Base-by-base conservation (phyloP, 2,888 invertebrate species). In the Tenthredo mesomela region DNA sequence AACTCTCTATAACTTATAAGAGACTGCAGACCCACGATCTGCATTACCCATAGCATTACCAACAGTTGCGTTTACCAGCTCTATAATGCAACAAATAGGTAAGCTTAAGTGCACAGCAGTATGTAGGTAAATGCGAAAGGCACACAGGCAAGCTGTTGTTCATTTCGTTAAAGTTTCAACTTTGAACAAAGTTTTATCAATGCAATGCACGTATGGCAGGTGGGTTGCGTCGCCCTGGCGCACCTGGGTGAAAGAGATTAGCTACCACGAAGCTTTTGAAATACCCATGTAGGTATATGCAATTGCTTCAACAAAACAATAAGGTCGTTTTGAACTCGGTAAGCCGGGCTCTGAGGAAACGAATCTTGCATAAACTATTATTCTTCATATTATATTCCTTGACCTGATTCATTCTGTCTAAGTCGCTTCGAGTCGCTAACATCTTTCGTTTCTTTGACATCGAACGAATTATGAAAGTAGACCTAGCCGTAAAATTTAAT, bases 141-240 rank as follows among this genome's bases (percentile, higher is more conserved):
- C 37, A 37, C 7, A 7, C 37, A 37, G 29, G 33, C 21, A 67
- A 33, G 29, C 40, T 71, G 37, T 71, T 37, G 70, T 37, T 10
- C 25, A 25, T 75, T 25, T 47, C 50, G 47, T 54, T 77, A n/a
- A 77, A n/a, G 54, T 54, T 33, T 77, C n/a, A 29, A 73, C 12
- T 29, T 29, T 43, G 10, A 40, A 21, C n/a, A n/a, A 37, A n/a
- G n/a, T 43, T 29, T 37, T 29, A 18, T 29, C 18, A 54, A 12
- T 25, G 25, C 18, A 6, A 77, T 54, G 21, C 77, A 54, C 9
- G 54, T 33, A 54, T 33, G 77, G 50, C 15, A 77, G 33, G n/a
- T 33, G 47, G 77, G 77, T 50, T 77, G 77, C 77, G n/a, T 77
- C 9, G 77, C n/a, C 25, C 29, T 54, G 77, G 77, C 77, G 77